Evolutionary conservation across 2,113 vertebrate genomes (phyloP).

Genomic region (human (Homo sapiens)): GRCh38 chr1:64097001-64097500

Average conservation of each 20-base stretch:
- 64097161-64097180: background rate
- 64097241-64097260: background rate
- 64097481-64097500: background rate
- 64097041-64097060: background rate
- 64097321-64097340: background rate
- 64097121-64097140: background rate
- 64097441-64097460: background rate
- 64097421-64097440: background rate
- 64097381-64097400: background rate
- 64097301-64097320: background rate
- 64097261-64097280: background rate
- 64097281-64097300: background rate
- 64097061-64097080: background rate
- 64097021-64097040: background rate
- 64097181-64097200: background rate
- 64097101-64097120: background rate
- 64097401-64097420: constrained; percentile 1
- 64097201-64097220: background rate
- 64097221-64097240: background rate
- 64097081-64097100: background rate
- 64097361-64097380: background rate
- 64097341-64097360: background rate
- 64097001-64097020: background rate
- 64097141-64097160: background rate
- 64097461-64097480: background rate